Evolutionary conservation across 2,113 vertebrate species (phyloP).

Genomic region (Girardinichthys multiradiatus): DNA sequence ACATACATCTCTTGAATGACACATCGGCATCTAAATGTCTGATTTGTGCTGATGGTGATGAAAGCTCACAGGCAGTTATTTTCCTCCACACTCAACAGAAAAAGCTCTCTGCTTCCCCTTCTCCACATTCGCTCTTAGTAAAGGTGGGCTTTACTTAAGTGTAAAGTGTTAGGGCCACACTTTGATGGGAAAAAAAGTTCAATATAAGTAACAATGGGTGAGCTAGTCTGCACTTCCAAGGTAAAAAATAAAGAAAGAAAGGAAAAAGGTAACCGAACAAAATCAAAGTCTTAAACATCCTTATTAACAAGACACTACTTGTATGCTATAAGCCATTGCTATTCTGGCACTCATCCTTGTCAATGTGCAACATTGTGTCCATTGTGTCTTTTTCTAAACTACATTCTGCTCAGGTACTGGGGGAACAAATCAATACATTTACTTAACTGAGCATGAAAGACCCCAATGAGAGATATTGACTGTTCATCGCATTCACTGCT

Average conservation of each 20-base stretch:
- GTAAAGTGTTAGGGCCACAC: conserved; percentile 49
- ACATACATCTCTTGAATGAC: conserved; percentile 63
- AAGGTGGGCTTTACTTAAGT: conserved; percentile 71
- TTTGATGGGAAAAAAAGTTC: conserved; percentile 45
- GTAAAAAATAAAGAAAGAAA: conserved; percentile 30
- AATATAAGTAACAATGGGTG: conserved; percentile 54
- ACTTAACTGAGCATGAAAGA: conserved; percentile 86
- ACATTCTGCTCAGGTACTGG: conserved; percentile 59
- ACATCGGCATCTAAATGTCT: conserved; percentile 52
- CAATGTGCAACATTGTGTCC: conserved; percentile 83
- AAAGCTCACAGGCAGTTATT: conserved; percentile 67
- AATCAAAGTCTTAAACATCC: conserved; percentile 67
- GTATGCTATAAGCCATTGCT: conserved; percentile 81
- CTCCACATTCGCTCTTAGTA: conserved; percentile 63
- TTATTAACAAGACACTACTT: conserved; percentile 71
- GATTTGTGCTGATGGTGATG: conserved; percentile 46
- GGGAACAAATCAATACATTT: conserved; percentile 83
- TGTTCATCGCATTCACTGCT: conserved; percentile 66
- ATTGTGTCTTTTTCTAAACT: conserved; percentile 74
- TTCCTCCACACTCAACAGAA: conserved; percentile 63
- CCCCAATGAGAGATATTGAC: conserved; percentile 79
- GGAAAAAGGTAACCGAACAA: conserved; percentile 39
- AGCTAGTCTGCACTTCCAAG: conserved; percentile 59
- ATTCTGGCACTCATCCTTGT: conserved; percentile 80
- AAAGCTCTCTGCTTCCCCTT: conserved; percentile 72